Base-by-base conservation (phyloP, 1,140 invertebrate species). In the Leucophenga varia region DNA sequence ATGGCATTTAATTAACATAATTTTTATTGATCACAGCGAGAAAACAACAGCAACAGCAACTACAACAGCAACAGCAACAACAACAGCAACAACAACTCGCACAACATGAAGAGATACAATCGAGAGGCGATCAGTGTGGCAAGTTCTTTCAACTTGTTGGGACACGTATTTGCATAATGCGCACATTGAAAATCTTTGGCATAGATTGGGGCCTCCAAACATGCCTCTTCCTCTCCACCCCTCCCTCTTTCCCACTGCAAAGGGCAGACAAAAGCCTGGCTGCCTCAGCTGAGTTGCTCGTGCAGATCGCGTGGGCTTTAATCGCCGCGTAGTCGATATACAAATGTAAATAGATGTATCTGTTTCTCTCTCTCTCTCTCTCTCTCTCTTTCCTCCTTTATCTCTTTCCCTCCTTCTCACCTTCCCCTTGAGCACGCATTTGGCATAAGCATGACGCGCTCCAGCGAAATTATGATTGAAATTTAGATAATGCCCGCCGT, bases 1-100 rank as follows among this genome's bases (percentile, higher is more conserved):
- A 65, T 65, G 55, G 61, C 61, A 63, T 65, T 65, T 65, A 65
- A 67, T 65, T 65, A 65, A 58, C 61, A 65, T 65, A 65, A 65
- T 65, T 65, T 65, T 65, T 65, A 65, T 65, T 65, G 61, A 65
- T 67, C 52, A 49, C 52, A 59, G 45, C 55, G 44, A 41, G 43
- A 28, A 45, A 35, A 44, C 46, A 54, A 61, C 48, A 52, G 38
- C 41, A 49, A 41, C 44, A 43, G 43, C 47, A 52, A 47, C 44
- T 36, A 35, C 47, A 34, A 30, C n/a, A 30, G 13, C 28, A 28
- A 32, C 45, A 36, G 30, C 43, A n/a, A n/a, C n/a, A n/a, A n/a
- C n/a, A n/a, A n/a, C n/a, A n/a, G n/a, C n/a, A n/a, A n/a, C n/a
- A n/a, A n/a, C n/a, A n/a, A n/a, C n/a, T n/a, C n/a, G n/a, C 14